phyloP scores from a whole-genome alignment of 1,140 invertebrate genomes.

The Lasioglossum baleicum region DNA sequence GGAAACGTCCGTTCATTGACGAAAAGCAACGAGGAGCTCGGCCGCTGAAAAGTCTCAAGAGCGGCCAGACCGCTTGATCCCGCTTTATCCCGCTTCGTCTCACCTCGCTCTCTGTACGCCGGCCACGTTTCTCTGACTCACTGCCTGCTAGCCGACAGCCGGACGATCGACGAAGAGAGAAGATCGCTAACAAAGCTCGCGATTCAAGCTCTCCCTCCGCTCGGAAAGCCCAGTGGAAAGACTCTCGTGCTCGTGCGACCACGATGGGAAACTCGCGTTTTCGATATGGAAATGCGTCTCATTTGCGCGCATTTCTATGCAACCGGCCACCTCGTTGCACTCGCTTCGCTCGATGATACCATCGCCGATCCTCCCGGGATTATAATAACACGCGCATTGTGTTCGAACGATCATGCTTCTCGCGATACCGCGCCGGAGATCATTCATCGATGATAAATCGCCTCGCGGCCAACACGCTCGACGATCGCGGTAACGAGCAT shows the following conservation, averaged over 20 bases:
- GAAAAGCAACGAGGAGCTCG: slow-evolving; percentile 40
- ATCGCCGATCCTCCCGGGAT: neutral
- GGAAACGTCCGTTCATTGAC: slow-evolving; percentile 52
- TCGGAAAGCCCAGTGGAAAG: slow-evolving; percentile 3
- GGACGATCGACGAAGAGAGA: neutral
- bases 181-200: neutral
- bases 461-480: neutral
- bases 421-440: neutral
- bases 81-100: no score
- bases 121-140: slow-evolving; percentile 18
- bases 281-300: slow-evolving; percentile 7
- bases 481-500: neutral
- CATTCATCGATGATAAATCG: neutral
- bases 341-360: neutral
- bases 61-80: neutral
- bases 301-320: neutral
- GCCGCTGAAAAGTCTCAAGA: neutral
- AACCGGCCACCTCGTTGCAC: neutral
- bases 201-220: neutral
- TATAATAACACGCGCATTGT: neutral
- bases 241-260: neutral
- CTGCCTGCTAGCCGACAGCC: neutral
- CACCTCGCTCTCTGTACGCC: neutral
- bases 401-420: neutral
- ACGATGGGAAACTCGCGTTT: slow-evolving; percentile 3